phyloP scores from a whole-genome alignment of 1,140 invertebrate species.

The Penaeus chinensis region DNA sequence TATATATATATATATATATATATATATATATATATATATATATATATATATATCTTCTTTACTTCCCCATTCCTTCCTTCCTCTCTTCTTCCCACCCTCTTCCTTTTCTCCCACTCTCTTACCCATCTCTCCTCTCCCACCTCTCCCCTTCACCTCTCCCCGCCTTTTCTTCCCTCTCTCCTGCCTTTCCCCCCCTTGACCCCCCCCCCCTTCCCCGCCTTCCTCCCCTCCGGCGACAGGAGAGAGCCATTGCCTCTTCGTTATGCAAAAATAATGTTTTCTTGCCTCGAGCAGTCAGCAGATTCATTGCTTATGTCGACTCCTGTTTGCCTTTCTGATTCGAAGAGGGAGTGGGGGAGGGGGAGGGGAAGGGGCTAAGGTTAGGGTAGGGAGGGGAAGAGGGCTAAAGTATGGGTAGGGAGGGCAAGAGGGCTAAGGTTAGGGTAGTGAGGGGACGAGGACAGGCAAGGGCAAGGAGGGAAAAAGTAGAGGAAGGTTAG shows the following conservation, averaged over 20 bases:
- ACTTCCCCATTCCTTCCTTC: too few species aligned
- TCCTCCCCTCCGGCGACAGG: neutral
- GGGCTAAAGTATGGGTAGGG: neutral
- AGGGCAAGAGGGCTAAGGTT: neutral
- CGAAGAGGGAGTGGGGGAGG: neutral
- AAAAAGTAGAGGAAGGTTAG: too few species aligned
- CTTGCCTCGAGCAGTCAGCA: neutral
- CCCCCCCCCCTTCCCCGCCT: neutral
- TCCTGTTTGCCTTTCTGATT: constrained; percentile 15
- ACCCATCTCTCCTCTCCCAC: too few species aligned
- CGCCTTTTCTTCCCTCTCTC: neutral
- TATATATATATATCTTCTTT: too few species aligned
- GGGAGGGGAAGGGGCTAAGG: neutral
- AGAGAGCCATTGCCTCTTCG: constrained; percentile 3
- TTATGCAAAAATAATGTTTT: constrained; percentile 29
- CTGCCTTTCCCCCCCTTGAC: neutral
- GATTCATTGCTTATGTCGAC: constrained; percentile 10
- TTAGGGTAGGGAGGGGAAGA: neutral
- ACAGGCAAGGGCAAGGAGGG: neutral
- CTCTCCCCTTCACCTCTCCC: neutral
- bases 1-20: too few species aligned
- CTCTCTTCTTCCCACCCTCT: too few species aligned
- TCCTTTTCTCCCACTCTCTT: too few species aligned
- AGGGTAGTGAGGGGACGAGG: neutral
- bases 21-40: too few species aligned